Evolutionary conservation across 2,797 vertebrate species (phyloP).

Genomic region (Pseudochromis fuscus): DNA sequence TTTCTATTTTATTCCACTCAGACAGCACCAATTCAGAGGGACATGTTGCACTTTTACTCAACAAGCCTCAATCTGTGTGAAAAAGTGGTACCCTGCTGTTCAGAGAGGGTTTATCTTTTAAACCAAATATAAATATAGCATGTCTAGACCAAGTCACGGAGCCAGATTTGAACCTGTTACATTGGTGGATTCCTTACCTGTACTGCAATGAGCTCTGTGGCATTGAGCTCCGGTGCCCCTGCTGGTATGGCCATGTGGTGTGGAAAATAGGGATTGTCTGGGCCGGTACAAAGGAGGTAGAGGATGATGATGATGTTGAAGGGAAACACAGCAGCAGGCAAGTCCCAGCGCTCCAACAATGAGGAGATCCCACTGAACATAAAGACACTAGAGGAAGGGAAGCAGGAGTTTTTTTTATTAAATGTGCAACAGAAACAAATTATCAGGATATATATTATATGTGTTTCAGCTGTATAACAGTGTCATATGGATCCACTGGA

Average conservation of each 20-base stretch:
- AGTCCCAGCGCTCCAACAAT: conserved; percentile 76
- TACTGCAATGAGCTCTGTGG: conserved; percentile 62
- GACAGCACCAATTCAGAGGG: too few species aligned
- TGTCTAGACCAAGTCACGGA: not conserved
- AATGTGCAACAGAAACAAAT: too few species aligned
- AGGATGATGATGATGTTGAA: conserved; percentile 82
- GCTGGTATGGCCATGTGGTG: conserved; percentile 55
- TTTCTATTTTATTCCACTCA: too few species aligned
- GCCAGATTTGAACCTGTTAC: too few species aligned
- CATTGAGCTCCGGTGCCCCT: conserved; percentile 60
- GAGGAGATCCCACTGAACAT: conserved; percentile 77
- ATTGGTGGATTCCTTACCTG: conserved; percentile 72
- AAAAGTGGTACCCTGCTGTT: too few species aligned
- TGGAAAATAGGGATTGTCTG: conserved; percentile 78
- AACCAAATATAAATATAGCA: too few species aligned
- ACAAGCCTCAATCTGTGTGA: too few species aligned
- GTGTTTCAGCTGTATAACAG: too few species aligned
- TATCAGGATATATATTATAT: too few species aligned
- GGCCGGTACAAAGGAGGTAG: conserved; percentile 80
- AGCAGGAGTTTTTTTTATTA: not conserved
- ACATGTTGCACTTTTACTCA: too few species aligned
- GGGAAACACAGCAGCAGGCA: conserved; percentile 82
- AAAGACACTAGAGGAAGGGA: conserved; percentile 73
- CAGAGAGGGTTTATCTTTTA: too few species aligned
- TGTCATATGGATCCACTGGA: too few species aligned